Base-by-base conservation (phyloP, 2,113 vertebrate species). In the Scomber colias region DNA sequence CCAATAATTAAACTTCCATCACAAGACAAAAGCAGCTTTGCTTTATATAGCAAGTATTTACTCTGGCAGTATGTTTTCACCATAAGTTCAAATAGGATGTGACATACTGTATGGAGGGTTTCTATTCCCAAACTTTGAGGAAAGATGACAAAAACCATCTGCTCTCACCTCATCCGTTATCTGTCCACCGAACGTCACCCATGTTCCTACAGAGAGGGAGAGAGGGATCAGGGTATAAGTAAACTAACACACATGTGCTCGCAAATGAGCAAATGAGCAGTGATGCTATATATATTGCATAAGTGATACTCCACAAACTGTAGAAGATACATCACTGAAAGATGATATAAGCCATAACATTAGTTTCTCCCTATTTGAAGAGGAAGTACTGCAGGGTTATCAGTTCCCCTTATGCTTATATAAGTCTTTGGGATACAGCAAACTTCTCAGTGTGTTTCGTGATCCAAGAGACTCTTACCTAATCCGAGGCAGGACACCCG, bases 151-250 rank as follows among this genome's bases (percentile, higher is more conserved):
- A 78, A 84, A 86, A 54, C 77, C 89, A 90, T 90, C 81, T 90
- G 60, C 51, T 82, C 95, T 95, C 95, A 99, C 98, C 97, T 99
- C 98, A 0, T 99, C 98, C 0, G 98, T 98, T 91, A 99, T 97
- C 93, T 99, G 98, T 76, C 98, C 98, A 40, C 98, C 98, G 0
- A 99, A 99, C 2, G 98, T 99, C 93, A 99, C 98, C 98, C 98
- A 99, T 92, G 98, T 99, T 91, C 98, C 98, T 99, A 75, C 3
- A 77, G 85, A 84, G 60, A 54, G 59, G 3, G 75, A 86, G 65
- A 87, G 61, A 60, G 60, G 54, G 62, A 49, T 83, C 59, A 86
- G 71, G 27, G 27, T 55, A 27, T 15, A 56, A 64, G 62, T 31
- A 70, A 40, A 75, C 27, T 79, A 65, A 76, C 63, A 86, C 51